Conservation (phyloP, 1,140 invertebrate species). For the Caenorhabditis tropicalis region DNA sequence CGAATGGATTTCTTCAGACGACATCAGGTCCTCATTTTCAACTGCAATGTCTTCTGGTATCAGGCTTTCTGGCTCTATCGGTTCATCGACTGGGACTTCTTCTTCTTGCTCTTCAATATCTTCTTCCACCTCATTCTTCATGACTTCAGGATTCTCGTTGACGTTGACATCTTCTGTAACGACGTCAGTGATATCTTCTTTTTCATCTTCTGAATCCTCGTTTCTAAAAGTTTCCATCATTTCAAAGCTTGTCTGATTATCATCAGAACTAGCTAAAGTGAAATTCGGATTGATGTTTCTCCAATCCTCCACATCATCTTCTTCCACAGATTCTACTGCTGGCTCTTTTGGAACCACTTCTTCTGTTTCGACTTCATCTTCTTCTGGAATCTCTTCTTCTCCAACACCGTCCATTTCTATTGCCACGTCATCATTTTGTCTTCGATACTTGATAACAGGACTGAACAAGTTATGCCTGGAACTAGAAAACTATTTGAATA, state of each 20-base stretch:
- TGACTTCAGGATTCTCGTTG: no score
- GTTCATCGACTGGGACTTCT: not conserved
- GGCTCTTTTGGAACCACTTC: not conserved
- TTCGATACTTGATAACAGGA: not conserved
- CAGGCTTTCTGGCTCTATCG: not conserved
- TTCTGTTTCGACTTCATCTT: not conserved
- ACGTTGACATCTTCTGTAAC: no score
- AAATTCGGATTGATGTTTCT: conserved; percentile 18
- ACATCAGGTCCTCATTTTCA: not conserved
- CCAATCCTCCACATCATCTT: not conserved
- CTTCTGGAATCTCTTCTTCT: not conserved
- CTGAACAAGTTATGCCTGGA: not conserved
- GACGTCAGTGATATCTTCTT: no score
- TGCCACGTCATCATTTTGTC: conserved; percentile 15
- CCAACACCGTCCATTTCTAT: not conserved
- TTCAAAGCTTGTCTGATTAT: not conserved
- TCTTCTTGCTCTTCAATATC: not conserved
- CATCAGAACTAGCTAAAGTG: not conserved
- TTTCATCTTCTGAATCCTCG: not conserved
- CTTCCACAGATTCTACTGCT: not conserved
- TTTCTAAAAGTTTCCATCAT: not conserved
- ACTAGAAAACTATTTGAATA: not conserved
- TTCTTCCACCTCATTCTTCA: no score
- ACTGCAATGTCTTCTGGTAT: not conserved
- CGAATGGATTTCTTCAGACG: no score